Evolutionary conservation across 2,113 vertebrate species (phyloP).

Genomic region (Pseudonaja textilis): DNA sequence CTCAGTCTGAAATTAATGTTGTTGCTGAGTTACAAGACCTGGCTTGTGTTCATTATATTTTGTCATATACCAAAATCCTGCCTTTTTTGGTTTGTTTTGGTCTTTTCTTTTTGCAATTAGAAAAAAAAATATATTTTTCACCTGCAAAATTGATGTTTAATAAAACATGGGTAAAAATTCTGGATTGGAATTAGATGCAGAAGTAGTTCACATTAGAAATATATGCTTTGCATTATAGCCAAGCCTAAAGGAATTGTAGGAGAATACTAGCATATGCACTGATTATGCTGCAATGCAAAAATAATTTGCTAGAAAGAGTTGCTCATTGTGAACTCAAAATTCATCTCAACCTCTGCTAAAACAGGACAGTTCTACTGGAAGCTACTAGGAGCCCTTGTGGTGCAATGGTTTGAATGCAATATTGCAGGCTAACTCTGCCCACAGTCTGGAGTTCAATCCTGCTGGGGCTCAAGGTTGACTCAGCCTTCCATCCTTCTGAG

Average conservation of each 20-base stretch:
- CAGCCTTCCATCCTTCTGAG: not conserved
- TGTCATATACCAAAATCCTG: not conserved
- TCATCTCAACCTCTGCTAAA: not conserved
- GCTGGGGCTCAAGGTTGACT: not conserved
- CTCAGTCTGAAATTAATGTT: not conserved
- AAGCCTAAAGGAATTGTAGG: not conserved
- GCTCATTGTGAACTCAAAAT: not conserved
- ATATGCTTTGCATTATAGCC: not conserved
- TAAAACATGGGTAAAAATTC: not conserved
- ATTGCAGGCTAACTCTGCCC: not conserved
- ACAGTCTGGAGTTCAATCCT: not conserved
- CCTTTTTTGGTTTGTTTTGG: not conserved
- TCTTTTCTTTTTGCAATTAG: not conserved
- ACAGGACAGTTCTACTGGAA: not conserved
- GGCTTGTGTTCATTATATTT: not conserved
- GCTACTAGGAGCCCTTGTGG: not conserved
- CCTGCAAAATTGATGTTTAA: not conserved
- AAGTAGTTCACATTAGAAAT: not conserved
- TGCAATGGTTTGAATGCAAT: not conserved
- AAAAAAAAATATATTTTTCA: not conserved
- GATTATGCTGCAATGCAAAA: not conserved
- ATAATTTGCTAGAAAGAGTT: not conserved
- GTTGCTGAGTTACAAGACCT: not conserved
- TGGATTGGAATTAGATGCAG: not conserved
- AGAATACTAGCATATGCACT: not conserved